A percentile compares a stretch with the other conserved stretches of the same genome.
phyloP scores from a whole-genome alignment of 2,888 invertebrate genomes.

The Hirtodrosophila trivittata region DNA sequence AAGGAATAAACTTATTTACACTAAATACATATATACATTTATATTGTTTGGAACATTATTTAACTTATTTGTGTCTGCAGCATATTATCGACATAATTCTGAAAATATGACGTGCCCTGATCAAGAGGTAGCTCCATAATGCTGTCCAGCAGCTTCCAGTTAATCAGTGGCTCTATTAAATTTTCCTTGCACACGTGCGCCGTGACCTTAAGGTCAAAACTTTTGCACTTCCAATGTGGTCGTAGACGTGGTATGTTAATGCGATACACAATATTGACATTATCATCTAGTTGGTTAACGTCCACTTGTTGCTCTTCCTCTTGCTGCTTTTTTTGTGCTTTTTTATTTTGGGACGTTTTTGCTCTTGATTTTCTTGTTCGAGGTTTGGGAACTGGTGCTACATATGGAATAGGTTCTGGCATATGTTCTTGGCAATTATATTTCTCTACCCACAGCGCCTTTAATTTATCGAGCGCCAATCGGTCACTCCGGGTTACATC shows the following conservation, averaged over 20 bases:
- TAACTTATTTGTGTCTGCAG: too few species aligned
- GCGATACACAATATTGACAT: conserved; percentile 10
- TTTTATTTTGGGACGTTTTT: not conserved
- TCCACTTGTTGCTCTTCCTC: not conserved
- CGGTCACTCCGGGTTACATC: not conserved
- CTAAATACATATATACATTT: not conserved
- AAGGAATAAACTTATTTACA: too few species aligned
- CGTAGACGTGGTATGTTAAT: conserved; percentile 17
- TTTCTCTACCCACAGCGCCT: too few species aligned
- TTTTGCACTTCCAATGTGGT: conserved; percentile 18
- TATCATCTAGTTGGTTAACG: conserved; percentile 11
- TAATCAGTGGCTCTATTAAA: conserved; percentile 22
- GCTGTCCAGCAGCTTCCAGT: conserved; percentile 34
- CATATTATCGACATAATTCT: not conserved
- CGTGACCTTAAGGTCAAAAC: conserved; percentile 16
- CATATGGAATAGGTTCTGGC: too few species aligned
- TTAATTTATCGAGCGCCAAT: not conserved
- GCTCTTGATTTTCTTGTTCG: too few species aligned
- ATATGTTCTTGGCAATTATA: too few species aligned
- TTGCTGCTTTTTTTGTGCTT: not conserved
- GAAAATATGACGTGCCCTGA: not conserved
- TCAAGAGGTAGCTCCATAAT: not conserved
- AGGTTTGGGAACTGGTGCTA: too few species aligned
- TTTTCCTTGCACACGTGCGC: conserved; percentile 17
- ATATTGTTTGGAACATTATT: too few species aligned